A percentile compares a stretch with the other conserved stretches of the same genome.
phyloP scores from a whole-genome alignment of 2,888 invertebrate species.

The Oegoconia quadripuncta region DNA sequence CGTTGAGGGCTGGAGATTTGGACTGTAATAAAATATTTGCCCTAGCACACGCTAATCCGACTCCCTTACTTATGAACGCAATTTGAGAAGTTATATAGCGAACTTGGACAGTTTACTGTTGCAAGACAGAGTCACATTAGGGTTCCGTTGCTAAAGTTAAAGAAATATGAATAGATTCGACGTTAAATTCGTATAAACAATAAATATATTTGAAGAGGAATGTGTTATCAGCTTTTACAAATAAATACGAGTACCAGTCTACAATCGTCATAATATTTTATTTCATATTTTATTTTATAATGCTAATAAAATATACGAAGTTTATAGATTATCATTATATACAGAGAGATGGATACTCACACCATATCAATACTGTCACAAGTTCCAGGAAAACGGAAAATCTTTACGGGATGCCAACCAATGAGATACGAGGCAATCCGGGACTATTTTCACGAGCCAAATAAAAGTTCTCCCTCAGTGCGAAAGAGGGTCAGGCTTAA shows the following conservation, averaged over 20 bases:
- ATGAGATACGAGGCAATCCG: conserved; percentile 56
- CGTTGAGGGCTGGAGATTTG: conserved; percentile 77
- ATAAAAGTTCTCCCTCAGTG: conserved; percentile 71
- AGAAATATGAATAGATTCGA: too few species aligned
- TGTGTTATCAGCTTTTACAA: too few species aligned
- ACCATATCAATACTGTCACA: conserved; percentile 49
- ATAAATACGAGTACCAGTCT: too few species aligned
- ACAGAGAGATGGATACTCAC: conserved; percentile 24
- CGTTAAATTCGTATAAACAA: too few species aligned
- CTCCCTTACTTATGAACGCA: conserved; percentile 75
- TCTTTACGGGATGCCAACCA: conserved; percentile 55
- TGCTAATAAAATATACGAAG: too few species aligned
- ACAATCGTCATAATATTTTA: too few species aligned
- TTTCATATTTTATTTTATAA: too few species aligned
- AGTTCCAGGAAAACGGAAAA: conserved; percentile 40
- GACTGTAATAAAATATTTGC: conserved; percentile 80
- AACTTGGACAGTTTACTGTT: conserved; percentile 29
- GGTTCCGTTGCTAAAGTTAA: too few species aligned
- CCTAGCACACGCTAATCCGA: conserved; percentile 75
- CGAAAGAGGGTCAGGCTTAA: conserved; percentile 76
- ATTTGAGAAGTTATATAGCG: conserved; percentile 75
- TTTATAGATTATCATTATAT: too few species aligned
- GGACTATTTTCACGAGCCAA: conserved; percentile 58
- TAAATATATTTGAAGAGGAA: too few species aligned
- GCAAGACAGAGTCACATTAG: conserved; percentile 5